Conservation (phyloP, 1,140 invertebrate genomes). For the Nephotettix cincticeps region DNA sequence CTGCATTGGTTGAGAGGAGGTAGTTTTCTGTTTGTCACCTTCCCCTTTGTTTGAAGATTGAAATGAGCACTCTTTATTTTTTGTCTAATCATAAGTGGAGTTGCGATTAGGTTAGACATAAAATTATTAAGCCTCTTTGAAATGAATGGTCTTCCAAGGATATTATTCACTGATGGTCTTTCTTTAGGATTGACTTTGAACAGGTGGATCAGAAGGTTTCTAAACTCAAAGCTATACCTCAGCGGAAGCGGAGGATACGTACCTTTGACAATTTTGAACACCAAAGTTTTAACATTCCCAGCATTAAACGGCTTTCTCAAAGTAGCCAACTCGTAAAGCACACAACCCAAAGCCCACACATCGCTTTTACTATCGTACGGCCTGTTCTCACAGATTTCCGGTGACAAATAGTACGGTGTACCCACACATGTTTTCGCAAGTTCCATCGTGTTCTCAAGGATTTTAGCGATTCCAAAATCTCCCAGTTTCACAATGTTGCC, state of each 20-base stretch:
- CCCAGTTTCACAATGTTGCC: neutral
- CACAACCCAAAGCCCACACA: neutral
- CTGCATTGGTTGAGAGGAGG: neutral
- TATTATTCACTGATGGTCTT: conserved; percentile 8
- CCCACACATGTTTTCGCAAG: conserved; percentile 9
- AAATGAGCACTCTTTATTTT: neutral
- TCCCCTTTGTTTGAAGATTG: too few species aligned
- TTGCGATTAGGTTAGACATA: neutral
- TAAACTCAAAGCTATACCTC: conserved; percentile 15
- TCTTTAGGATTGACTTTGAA: conserved; percentile 9
- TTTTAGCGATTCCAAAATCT: conserved; percentile 7
- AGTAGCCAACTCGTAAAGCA: conserved; percentile 11
- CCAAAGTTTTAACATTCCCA: conserved; percentile 16
- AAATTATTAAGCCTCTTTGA: neutral
- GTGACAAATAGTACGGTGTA: conserved; percentile 3
- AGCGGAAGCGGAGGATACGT: neutral
- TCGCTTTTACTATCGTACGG: conserved; percentile 11
- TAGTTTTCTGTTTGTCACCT: neutral
- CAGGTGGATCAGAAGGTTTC: neutral
- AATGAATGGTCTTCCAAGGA: neutral
- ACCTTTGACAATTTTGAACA: conserved; percentile 11
- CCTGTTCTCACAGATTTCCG: conserved; percentile 13
- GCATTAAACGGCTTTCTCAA: neutral
- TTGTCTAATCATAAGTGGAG: neutral
- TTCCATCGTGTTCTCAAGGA: neutral